phyloP scores from a whole-genome alignment of 1,140 invertebrate genomes.

The Tribolium madens region DNA sequence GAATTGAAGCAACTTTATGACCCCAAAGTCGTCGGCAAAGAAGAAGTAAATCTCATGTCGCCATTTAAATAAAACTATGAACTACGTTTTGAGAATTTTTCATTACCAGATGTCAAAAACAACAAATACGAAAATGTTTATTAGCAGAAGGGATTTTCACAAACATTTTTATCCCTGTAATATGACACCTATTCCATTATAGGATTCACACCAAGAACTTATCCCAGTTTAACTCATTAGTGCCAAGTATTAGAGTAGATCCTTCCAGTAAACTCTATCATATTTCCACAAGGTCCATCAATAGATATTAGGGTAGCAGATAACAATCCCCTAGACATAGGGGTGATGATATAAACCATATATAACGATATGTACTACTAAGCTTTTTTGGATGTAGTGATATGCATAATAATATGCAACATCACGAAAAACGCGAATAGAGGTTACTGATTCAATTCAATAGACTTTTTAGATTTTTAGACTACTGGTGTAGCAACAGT shows the following conservation, averaged over 20 bases:
- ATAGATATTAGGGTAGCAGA: background rate
- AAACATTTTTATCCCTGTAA: background rate
- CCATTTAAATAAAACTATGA: too few species aligned
- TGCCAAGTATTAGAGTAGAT: background rate
- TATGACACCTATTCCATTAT: background rate
- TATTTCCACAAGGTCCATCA: background rate
- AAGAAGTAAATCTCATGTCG: background rate
- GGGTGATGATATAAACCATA: background rate
- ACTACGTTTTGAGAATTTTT: too few species aligned
- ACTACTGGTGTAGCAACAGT: too few species aligned
- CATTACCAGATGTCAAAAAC: too few species aligned
- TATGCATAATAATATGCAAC: too few species aligned
- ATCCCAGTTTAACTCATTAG: background rate
- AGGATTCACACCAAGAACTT: background rate
- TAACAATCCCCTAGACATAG: background rate
- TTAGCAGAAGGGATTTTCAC: too few species aligned
- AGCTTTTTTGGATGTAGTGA: background rate
- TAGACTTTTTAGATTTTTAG: too few species aligned
- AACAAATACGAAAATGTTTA: too few species aligned
- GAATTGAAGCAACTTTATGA: background rate
- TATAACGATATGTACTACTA: background rate
- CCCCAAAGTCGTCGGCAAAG: background rate
- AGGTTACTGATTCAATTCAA: background rate
- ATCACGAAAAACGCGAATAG: background rate
- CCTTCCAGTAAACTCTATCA: background rate